A percentile compares a stretch with the other conserved stretches of the same genome.
Conservation (phyloP, 2,888 invertebrate genomes). For the Chloroclystis v-ata region DNA sequence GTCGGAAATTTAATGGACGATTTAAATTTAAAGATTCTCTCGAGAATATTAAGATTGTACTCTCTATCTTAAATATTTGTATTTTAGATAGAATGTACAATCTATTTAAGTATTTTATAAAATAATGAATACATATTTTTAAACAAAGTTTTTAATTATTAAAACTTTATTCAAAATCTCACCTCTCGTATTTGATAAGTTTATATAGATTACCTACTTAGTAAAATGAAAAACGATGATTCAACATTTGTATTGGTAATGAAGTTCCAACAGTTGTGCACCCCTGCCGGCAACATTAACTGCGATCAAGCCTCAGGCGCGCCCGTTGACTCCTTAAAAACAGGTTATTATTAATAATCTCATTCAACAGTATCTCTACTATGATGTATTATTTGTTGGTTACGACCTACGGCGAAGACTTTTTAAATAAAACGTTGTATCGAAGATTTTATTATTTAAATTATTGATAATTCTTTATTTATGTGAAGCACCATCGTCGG, state of each 20-base stretch:
- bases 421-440: background rate
- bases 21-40: too few species aligned
- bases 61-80: too few species aligned
- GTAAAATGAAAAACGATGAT: background rate
- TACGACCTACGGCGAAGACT: slow-evolving; percentile 36
- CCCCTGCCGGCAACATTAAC: slow-evolving; percentile 40
- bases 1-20: too few species aligned
- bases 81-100: too few species aligned
- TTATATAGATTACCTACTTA: too few species aligned
- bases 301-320: slow-evolving; percentile 60
- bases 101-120: too few species aligned
- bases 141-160: too few species aligned
- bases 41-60: too few species aligned
- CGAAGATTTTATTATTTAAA: background rate
- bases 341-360: slow-evolving; percentile 73
- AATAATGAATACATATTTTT: too few species aligned
- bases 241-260: background rate
- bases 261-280: slow-evolving; percentile 44
- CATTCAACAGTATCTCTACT: slow-evolving; percentile 47
- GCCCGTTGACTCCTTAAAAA: slow-evolving; percentile 61
- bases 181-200: too few species aligned
- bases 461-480: background rate
- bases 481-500: too few species aligned
- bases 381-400: slow-evolving; percentile 33
- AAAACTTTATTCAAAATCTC: too few species aligned